Percentiles rank a stretch among this genome's conserved stretches.
phyloP scores from a whole-genome alignment of 1,140 invertebrate species.

The Mycetomoellerius zeteki region DNA sequence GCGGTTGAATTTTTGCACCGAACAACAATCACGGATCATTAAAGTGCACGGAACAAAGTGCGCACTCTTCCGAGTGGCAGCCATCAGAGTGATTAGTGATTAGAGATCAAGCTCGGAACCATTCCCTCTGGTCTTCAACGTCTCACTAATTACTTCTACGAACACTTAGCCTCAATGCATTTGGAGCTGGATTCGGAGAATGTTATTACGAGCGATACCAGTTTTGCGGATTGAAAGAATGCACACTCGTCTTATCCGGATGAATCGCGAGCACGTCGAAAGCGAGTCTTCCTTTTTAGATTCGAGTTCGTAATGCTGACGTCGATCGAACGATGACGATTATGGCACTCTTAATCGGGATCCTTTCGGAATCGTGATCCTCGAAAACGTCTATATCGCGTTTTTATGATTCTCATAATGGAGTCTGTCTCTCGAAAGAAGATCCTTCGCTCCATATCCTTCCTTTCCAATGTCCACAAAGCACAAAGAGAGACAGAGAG shows the following conservation, averaged over 20 bases:
- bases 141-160: not conserved
- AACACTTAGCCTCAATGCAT: too few relatives aligned
- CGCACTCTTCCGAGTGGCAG: not conserved
- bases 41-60: constrained; percentile 2
- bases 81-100: not conserved
- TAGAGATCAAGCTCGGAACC: constrained; percentile 7
- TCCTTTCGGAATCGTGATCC: constrained; percentile 63
- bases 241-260: constrained; percentile 26
- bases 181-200: not conserved
- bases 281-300: not conserved
- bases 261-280: constrained; percentile 51
- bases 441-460: constrained; percentile 16
- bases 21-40: constrained; percentile 8
- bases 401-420: constrained; percentile 62
- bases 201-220: constrained; percentile 26
- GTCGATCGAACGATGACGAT: constrained; percentile 30
- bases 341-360: constrained; percentile 32
- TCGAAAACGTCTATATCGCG: constrained; percentile 53
- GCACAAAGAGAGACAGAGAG: constrained; percentile 9
- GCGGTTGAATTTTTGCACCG: constrained; percentile 61
- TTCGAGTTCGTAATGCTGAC: constrained; percentile 27
- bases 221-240: not conserved
- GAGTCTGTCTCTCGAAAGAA: constrained; percentile 38
- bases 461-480: constrained; percentile 39
- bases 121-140: not conserved